Conservation (phyloP, 2,113 vertebrate species). For the Smithornis capensis region DNA sequence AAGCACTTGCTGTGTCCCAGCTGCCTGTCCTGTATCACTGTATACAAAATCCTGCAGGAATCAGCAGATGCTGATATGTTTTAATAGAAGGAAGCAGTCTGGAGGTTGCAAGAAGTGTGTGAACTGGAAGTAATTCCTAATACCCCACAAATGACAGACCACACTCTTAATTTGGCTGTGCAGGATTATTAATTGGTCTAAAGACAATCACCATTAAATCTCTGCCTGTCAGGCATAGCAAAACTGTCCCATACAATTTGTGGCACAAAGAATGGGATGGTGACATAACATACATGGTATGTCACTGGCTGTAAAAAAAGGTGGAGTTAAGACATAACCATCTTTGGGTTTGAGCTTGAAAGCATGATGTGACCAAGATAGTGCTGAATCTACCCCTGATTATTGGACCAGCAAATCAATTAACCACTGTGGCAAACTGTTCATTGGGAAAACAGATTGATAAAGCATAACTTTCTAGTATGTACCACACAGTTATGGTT, state of each 20-base stretch:
- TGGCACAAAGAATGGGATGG: not conserved
- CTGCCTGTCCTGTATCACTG: accelerated
- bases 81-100: not conserved
- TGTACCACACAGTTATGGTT: not conserved
- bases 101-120: not conserved
- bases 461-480: not conserved
- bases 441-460: not conserved
- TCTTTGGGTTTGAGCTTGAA: not conserved
- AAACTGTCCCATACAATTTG: accelerated
- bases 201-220: not conserved
- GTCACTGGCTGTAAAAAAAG: not conserved
- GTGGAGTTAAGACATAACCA: accelerated
- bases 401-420: not conserved
- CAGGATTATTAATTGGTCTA: not conserved
- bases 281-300: accelerated
- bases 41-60: not conserved
- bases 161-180: not conserved
- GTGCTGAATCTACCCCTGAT: not conserved
- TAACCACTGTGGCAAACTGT: not conserved
- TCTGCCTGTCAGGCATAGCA: not conserved
- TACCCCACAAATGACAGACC: not conserved
- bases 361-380: not conserved
- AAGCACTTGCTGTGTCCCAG: not conserved
- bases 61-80: not conserved
- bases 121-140: not conserved